Evolutionary conservation across 2,797 vertebrate genomes (phyloP).

Genomic region (Vultur gryphus): DNA sequence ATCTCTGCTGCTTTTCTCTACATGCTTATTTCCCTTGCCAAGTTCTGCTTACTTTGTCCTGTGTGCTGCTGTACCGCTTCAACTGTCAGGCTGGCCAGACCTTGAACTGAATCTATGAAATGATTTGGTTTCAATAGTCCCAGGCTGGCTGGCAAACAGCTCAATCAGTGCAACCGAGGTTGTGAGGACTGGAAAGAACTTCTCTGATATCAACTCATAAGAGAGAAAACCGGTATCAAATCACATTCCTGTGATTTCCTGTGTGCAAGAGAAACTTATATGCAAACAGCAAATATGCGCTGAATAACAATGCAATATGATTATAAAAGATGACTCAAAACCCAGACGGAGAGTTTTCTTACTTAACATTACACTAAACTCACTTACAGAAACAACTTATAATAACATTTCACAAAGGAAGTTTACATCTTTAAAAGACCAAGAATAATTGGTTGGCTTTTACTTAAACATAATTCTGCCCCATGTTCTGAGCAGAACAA

Average conservation of each 20-base stretch:
- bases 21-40: not conserved
- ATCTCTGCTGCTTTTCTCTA: not conserved
- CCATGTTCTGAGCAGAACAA: not conserved
- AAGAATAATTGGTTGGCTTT: not conserved
- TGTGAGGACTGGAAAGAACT: not conserved
- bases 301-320: not conserved
- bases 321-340: not conserved
- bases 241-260: not conserved
- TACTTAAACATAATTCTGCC: not conserved
- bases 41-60: not conserved
- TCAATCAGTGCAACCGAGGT: not conserved
- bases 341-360: not conserved
- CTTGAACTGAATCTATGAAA: not conserved
- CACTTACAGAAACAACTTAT: not conserved
- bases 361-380: not conserved
- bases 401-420: not conserved
- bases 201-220: not conserved
- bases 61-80: not conserved
- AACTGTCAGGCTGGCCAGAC: not conserved
- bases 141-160: not conserved
- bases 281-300: not conserved
- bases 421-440: not conserved
- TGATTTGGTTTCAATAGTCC: rapidly evolving
- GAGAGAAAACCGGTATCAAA: not conserved
- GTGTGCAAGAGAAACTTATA: not conserved